Evolutionary conservation across 2,113 vertebrate genomes (phyloP), one percentile per base, ranked within the genome.

Genomic region (Taxidea taxus): DNA sequence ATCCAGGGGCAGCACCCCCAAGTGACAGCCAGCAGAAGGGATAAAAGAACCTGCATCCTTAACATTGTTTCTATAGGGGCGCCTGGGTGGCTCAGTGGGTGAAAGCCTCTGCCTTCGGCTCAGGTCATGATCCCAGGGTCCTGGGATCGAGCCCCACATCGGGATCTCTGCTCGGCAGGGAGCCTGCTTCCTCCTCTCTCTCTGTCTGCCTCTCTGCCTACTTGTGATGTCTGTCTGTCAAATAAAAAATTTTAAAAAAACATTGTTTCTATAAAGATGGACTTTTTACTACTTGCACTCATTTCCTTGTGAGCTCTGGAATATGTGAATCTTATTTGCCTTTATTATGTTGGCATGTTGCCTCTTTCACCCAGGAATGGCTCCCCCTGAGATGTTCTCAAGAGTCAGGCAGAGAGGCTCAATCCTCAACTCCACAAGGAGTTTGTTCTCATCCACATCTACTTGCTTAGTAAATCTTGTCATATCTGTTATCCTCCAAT

Each of bases 371-470:
- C 5, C 29, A 21, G 84, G 21, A 1, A 34, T 3, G 13, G 14
- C 58, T 54, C 47, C 23, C 39, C 12, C 82, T 9, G 11, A 82
- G 64, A 25, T 14, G 44, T 68, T 25, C 29, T 2, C 27, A 3
- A 2, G 64, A 37, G 15, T 72, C 56, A 7, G 56, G 34, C 20
- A 29, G 84, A 47, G n/a, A 6, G 31, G n/a, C 56, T 80, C 34
- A 20, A 14, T 14, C 37, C 37, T 27, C 7, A 2, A 20, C 13
- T 58, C 47, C 14, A 1, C 34, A 1, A 10, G 2, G 47, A 3
- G 4, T 25, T 66, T 31, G 14, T 77, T 44, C 4, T 84, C 31
- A 18, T 56, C 44, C 78, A 0, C 0, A 0, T 42, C 7, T 1
- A 37, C 66, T 47, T 72, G 16, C 89, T 77, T 54, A 62, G 51